Base-by-base conservation (phyloP, 1,140 invertebrate genomes). In the Drosophila carrolli region DNA sequence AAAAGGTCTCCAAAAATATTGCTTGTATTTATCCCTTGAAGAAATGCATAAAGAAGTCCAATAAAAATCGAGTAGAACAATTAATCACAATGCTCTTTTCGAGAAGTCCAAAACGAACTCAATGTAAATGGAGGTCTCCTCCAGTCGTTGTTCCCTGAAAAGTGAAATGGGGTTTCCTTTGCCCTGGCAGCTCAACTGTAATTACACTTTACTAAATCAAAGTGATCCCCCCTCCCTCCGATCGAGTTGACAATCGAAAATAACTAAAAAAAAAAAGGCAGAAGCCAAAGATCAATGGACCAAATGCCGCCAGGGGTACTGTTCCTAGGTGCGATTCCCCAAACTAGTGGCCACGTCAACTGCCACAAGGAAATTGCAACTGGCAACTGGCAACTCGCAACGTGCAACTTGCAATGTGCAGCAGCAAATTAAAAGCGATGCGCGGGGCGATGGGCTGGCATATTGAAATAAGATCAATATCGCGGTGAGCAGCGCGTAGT, bases 391-490 rank as follows among this genome's bases (percentile, higher is more conserved):
- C 51, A 41, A 47, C 59, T 38, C 32, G 48, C 58, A 51, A 11
- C 46, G 1, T 41, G 37, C 37, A 62, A 14, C 37, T 0, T 37
- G 37, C 44, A 35, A 43, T 41, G 0, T 13, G 63, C 63, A 80
- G 78, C 81, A 78, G 78, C 82, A 81, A 85, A 81, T 86, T 86
- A 81, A 85, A 84, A 81, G 60, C 68, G 32, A n/a, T 27, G 32
- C 57, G 68, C 37, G 32, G 63, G 59, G 37, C 65, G 32, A 29
- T 51, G 65, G 67, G 67, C 27, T 83, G 84, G 77, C 84, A 89
- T 88, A 88, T 88, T 88, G 80, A 89, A 88, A 88, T 89, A 89
- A 88, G 84, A 88, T 88, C 84, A 89, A 89, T 88, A 88, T 88
- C 84, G 83, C 79, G 70, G 57, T 75, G 68, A 73, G 84, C 83